phyloP scores from a whole-genome alignment of 2,888 invertebrate species.

The Xestoiulus laeticollis region DNA sequence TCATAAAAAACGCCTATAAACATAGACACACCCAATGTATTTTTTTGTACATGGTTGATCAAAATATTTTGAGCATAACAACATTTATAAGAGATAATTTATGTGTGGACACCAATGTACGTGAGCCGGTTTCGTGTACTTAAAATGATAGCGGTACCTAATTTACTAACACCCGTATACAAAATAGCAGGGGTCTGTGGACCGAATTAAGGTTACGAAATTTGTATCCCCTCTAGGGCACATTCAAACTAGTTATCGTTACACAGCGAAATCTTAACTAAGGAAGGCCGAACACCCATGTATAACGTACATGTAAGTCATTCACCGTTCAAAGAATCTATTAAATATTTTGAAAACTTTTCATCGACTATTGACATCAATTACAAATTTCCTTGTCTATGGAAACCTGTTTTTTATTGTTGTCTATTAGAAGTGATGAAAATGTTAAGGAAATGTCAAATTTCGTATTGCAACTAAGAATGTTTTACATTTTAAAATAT shows the following conservation, averaged over 20 bases:
- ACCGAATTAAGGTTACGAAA: slow-evolving; percentile 36
- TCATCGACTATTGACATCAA: no score
- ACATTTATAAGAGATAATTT: not conserved
- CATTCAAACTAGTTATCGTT: slow-evolving; percentile 2
- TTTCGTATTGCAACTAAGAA: no score
- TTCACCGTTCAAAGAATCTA: not conserved
- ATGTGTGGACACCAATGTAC: not conserved
- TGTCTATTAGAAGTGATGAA: no score
- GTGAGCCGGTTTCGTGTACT: slow-evolving; percentile 15
- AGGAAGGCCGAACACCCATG: not conserved
- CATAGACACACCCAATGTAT: not conserved
- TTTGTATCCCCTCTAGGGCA: slow-evolving; percentile 24
- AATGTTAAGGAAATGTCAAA: no score
- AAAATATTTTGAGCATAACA: slow-evolving; percentile 24
- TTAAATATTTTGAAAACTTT: no score
- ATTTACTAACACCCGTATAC: slow-evolving; percentile 1
- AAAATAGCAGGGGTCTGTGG: slow-evolving; percentile 42
- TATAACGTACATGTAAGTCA: not conserved
- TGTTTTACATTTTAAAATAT: no score
- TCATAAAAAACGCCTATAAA: slow-evolving; percentile 27
- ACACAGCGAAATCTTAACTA: not conserved
- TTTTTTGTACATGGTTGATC: slow-evolving; percentile 20
- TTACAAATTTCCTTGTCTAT: no score
- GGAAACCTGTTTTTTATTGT: no score
- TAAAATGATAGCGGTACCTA: slow-evolving; percentile 30